Conservation (phyloP, 1,140 invertebrate genomes). For the Sinella curviseta region DNA sequence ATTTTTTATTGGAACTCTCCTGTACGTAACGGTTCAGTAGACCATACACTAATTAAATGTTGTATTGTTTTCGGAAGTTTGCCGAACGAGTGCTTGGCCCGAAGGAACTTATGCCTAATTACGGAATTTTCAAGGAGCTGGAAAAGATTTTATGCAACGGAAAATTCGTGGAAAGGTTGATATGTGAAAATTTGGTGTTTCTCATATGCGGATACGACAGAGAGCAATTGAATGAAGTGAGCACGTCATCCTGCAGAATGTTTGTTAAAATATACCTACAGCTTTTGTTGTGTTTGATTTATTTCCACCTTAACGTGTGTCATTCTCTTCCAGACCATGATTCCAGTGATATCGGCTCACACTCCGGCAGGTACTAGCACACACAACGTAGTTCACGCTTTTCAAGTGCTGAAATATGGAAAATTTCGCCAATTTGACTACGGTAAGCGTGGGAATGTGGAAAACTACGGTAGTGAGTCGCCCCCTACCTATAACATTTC, state of each 20-base stretch:
- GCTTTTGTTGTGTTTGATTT: too few relatives aligned
- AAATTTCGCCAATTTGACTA: constrained; percentile 68
- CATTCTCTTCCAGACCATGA: not conserved
- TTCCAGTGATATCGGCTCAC: constrained; percentile 74
- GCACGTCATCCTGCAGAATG: too few relatives aligned
- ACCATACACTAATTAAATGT: too few relatives aligned
- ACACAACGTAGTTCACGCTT: constrained; percentile 30
- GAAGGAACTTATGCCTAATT: constrained; percentile 52
- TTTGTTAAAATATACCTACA: too few relatives aligned
- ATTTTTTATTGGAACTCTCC: too few relatives aligned
- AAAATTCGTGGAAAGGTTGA: constrained; percentile 55
- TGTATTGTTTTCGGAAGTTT: too few relatives aligned
- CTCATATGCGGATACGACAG: constrained; percentile 60
- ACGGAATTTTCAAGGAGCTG: constrained; percentile 50
- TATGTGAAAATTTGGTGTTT: constrained; percentile 65
- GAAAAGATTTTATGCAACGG: constrained; percentile 58
- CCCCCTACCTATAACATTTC: constrained; percentile 69
- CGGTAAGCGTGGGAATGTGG: constrained; percentile 61
- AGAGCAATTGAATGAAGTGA: constrained; percentile 56
- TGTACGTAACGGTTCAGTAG: too few relatives aligned
- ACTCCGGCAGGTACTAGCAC: constrained; percentile 53
- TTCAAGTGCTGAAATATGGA: not conserved
- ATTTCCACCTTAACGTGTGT: too few relatives aligned
- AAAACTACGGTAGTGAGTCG: constrained; percentile 59
- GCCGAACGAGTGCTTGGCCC: constrained; percentile 47